Conservation (phyloP, 2,113 vertebrate genomes). For the Morone saxatilis region DNA sequence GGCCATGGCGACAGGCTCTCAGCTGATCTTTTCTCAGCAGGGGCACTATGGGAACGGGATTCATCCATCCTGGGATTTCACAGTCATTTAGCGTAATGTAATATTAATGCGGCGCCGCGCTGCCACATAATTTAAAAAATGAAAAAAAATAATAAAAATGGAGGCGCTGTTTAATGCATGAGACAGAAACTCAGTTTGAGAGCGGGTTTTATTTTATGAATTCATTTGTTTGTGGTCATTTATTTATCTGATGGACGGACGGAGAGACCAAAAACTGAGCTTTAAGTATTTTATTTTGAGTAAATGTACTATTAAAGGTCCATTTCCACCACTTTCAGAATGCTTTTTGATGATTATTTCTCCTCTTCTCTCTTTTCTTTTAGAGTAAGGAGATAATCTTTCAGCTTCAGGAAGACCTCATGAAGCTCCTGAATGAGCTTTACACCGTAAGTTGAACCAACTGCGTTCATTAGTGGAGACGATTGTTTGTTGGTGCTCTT, state of each 20-base stretch:
- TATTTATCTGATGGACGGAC: not conserved
- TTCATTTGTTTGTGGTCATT: not conserved
- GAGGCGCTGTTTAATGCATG: conserved; percentile 64
- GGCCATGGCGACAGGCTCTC: conserved; percentile 64
- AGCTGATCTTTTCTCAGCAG: conserved; percentile 54
- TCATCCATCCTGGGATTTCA: conserved; percentile 68
- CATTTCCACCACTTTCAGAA: no score
- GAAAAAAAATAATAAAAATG: no score
- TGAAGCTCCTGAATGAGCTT: conserved; percentile 99
- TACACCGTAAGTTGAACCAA: conserved; percentile 91
- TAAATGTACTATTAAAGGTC: no score
- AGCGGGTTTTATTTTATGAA: not conserved
- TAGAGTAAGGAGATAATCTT: conserved; percentile 99
- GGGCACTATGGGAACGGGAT: conserved; percentile 53
- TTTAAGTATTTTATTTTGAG: no score
- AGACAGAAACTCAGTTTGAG: conserved; percentile 36
- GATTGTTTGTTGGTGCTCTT: no score
- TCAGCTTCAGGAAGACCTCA: conserved; percentile 98
- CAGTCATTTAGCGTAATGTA: conserved; percentile 74
- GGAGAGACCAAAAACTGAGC: no score
- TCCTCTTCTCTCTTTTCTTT: not conserved
- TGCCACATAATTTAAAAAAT: conserved; percentile 12
- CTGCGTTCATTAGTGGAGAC: not conserved
- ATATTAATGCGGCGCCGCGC: conserved; percentile 65
- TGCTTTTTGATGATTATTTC: not conserved